phyloP scores from a whole-genome alignment of 2,113 vertebrate species.

The Rhinolophus sinicus region DNA sequence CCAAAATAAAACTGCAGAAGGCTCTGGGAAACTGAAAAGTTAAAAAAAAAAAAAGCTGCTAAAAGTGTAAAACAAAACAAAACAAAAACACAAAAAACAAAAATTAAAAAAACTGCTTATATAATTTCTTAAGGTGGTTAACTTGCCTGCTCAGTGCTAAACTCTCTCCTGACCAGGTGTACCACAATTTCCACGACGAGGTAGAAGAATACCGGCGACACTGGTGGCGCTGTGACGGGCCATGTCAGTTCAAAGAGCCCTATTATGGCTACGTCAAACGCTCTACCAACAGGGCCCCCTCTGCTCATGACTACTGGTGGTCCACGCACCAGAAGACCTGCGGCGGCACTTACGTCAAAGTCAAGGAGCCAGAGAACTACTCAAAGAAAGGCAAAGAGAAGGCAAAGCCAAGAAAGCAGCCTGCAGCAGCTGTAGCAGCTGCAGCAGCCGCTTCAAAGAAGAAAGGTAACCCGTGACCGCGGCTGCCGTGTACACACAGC shows the following conservation, averaged over 20 bases:
- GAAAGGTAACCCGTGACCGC: no score
- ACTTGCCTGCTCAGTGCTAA: neutral
- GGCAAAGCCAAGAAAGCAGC: slow-evolving; percentile 18
- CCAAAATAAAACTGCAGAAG: neutral
- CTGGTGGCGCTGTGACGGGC: slow-evolving; percentile 96
- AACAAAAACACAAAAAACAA: no score
- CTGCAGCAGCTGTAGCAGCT: neutral
- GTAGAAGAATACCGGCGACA: slow-evolving; percentile 95
- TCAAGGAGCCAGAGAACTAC: slow-evolving; percentile 95
- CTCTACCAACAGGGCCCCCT: slow-evolving; percentile 95
- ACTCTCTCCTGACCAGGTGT: slow-evolving; percentile 85
- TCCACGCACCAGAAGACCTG: slow-evolving; percentile 91
- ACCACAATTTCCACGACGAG: slow-evolving; percentile 94
- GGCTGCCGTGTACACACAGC: neutral
- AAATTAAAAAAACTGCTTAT: no score
- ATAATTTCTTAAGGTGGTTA: neutral
- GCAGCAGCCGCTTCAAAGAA: neutral
- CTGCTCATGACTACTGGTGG: slow-evolving; percentile 95
- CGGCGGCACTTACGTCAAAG: slow-evolving; percentile 93
- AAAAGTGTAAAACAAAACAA: no score
- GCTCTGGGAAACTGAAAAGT: neutral
- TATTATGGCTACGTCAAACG: slow-evolving; percentile 95
- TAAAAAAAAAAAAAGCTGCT: neutral
- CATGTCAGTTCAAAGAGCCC: slow-evolving; percentile 90
- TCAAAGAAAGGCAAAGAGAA: slow-evolving; percentile 88